These are phyloP conservation scores for Isurus oxyrinchus DNA, from an alignment of 2,113 vertebrate genomes.

Conservation along the genomic window DNA sequence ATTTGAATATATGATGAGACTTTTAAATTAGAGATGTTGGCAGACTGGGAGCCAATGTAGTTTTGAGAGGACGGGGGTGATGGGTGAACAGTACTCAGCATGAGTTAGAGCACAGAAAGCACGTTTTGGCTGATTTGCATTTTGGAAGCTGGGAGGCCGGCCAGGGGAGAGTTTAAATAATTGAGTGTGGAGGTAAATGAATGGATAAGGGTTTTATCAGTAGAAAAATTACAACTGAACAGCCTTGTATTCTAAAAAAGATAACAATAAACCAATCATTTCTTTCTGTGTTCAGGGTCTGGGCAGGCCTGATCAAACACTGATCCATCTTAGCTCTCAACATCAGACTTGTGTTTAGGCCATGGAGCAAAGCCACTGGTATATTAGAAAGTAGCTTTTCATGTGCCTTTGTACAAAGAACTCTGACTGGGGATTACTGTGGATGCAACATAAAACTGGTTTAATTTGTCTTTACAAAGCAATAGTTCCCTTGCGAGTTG, in stretches of 20 bases:
- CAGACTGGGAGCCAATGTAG: neutral
- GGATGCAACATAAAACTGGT: slow-evolving; percentile 9
- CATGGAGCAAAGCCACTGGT: neutral
- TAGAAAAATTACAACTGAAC: neutral
- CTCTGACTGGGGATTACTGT: neutral
- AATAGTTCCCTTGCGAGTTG: neutral
- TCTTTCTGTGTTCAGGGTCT: neutral
- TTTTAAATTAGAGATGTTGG: neutral
- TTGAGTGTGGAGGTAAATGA: neutral
- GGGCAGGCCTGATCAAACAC: neutral
- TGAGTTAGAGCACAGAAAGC: neutral
- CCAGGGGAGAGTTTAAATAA: neutral
- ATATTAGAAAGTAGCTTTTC: neutral
- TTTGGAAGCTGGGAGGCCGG: neutral
- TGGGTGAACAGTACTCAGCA: neutral
- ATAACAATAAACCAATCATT: neutral
- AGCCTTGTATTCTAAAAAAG: neutral
- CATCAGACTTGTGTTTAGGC: neutral
- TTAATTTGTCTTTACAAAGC: slow-evolving; percentile 21
- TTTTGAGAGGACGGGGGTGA: neutral
- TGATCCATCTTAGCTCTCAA: neutral
- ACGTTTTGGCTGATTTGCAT: neutral
- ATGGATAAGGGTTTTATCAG: neutral
- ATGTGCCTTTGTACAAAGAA: neutral
- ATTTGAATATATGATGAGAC: neutral